Conservation (phyloP, 1,140 invertebrate genomes). For the Platyscapa corneri region DNA sequence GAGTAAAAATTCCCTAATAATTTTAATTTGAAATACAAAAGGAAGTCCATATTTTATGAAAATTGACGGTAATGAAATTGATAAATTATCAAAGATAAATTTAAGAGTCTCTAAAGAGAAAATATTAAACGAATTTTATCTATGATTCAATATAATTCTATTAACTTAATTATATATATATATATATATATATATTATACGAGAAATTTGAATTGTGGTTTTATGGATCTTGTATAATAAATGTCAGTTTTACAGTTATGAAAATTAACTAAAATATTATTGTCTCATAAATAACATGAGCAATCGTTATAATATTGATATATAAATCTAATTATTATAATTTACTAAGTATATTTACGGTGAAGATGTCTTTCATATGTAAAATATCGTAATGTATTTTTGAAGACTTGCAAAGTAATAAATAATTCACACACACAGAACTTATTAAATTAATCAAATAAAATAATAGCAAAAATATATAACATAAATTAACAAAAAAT, state of each 20-base stretch:
- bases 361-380: conserved; percentile 44
- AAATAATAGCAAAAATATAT: too few species aligned
- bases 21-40: background rate
- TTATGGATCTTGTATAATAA: conserved; percentile 68
- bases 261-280: conserved; percentile 57
- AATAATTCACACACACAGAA: background rate
- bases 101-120: background rate
- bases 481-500: background rate
- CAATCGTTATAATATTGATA: conserved; percentile 52
- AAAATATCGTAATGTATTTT: conserved; percentile 33
- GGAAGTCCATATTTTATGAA: background rate
- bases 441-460: too few species aligned
- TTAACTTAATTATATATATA: conserved; percentile 47
- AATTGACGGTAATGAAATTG: background rate
- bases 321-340: conserved; percentile 57
- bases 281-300: conserved; percentile 50
- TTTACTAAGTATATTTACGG: conserved; percentile 71
- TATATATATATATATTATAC: conserved; percentile 54
- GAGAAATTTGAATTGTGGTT: conserved; percentile 71
- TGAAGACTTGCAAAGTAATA: background rate
- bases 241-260: conserved; percentile 68
- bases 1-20: background rate
- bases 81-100: background rate
- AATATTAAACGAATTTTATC: background rate
- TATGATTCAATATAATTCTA: conserved; percentile 53